Base-by-base conservation (phyloP, 2,113 vertebrate species). In the Dipodomys merriami region DNA sequence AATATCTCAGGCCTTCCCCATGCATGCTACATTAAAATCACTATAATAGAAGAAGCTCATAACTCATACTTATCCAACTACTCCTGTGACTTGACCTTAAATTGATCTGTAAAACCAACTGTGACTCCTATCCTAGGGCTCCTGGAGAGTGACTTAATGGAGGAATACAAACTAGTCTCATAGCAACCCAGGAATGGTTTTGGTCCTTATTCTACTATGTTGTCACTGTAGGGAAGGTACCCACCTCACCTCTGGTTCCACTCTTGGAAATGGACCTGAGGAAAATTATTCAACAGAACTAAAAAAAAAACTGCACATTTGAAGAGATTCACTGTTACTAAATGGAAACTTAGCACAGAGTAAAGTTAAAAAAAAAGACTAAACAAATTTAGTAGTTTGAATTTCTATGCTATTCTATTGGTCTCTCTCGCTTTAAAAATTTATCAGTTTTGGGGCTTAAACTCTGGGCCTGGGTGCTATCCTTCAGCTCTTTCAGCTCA, bases 11-110 rank as follows among this genome's bases (percentile, higher is more conserved):
- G 60, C 27, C 90, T 96, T 95, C 92, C 76, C 27, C 6, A 46
- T 15, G 60, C 23, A 76, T 20, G 33, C n/a, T 93, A 11, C 22
- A 64, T 62, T 77, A 77, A 87, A 73, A 78, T n/a, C 20, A 30
- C 8, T 57, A 77, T 94, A 92, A 79, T 77, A 7, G 57, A n/a
- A 89, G 95, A 91, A 91, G 78, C 84, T 82, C 68, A 71, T 82
- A 71, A 84, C 16, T 39, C 39, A 23, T 80, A 49, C 33, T 73
- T 72, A 83, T 67, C 83, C 79, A 92, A 6, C 53, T 85, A 90
- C 93, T 95, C 95, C 71, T 77, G 25, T 83, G 77, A 78, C 39
- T 67, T 90, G 85, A 87, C 23, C 88, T 95, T 86, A 83, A 94
- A 68, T 6, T 93, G 74, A 86, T 72, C 62, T 46, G 18, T 88